A percentile compares a stretch with the other conserved stretches of the same genome.
These are phyloP conservation scores for Rhopalosiphum maidis DNA, from an alignment of 1,140 invertebrate species.

Conservation along the genomic window DNA sequence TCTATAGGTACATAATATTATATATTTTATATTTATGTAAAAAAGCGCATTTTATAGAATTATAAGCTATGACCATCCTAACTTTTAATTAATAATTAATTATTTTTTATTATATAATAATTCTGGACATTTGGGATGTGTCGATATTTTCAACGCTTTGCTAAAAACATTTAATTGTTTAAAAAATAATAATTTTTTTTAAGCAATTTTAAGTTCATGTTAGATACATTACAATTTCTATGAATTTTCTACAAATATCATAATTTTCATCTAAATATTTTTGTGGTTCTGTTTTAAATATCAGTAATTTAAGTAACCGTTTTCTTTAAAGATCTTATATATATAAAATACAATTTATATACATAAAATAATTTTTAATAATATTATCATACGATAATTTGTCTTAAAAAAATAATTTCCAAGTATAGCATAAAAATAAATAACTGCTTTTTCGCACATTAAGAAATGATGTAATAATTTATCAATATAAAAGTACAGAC, in stretches of 20 bases:
- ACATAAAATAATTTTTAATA: background rate
- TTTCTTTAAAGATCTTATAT: background rate
- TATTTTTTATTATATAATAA: background rate
- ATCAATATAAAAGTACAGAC: background rate
- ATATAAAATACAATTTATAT: background rate
- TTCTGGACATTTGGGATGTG: background rate
- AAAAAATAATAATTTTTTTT: background rate
- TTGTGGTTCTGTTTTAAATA: background rate
- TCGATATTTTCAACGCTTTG: conserved; percentile 4
- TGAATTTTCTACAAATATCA: background rate
- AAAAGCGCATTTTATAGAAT: background rate
- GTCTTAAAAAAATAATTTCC: background rate
- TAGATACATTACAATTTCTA: background rate
- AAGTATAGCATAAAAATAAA: background rate
- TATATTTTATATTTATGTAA: too few species aligned
- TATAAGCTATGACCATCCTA: background rate
- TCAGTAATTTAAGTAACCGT: background rate
- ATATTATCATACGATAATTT: background rate
- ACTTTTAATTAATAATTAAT: background rate
- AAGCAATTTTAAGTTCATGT: background rate
- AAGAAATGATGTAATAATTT: background rate
- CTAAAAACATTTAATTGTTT: background rate
- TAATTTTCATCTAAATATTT: background rate
- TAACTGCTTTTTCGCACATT: background rate
- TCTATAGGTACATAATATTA: background rate